phyloP scores from a whole-genome alignment of 2,888 invertebrate species.

The Halictus ligatus region DNA sequence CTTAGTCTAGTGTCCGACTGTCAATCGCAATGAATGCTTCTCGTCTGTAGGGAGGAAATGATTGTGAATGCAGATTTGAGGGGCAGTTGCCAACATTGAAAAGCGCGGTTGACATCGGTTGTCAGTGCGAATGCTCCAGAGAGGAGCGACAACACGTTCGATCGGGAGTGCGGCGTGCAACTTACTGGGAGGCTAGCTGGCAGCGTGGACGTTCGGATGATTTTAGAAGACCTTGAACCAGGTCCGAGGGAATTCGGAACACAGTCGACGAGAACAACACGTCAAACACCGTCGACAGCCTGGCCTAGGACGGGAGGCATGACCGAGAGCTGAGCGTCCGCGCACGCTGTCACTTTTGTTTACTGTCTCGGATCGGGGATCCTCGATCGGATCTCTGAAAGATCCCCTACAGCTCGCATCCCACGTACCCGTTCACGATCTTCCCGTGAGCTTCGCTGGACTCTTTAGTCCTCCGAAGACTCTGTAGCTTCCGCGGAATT shows the following conservation, averaged over 20 bases:
- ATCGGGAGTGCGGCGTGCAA: conserved; percentile 50
- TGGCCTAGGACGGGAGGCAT: conserved; percentile 44
- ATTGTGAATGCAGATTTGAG: neutral
- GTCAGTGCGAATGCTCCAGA: conserved; percentile 46
- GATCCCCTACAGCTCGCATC: neutral
- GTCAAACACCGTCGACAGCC: conserved; percentile 51
- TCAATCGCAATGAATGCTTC: too few relatives aligned
- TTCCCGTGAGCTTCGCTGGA: neutral
- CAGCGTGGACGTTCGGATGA: conserved; percentile 59
- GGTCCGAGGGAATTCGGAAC: conserved; percentile 60
- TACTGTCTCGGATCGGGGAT: conserved; percentile 62
- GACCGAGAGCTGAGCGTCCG: conserved; percentile 50
- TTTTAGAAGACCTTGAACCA: conserved; percentile 73
- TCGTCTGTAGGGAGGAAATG: too few relatives aligned
- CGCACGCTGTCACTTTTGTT: conserved; percentile 79
- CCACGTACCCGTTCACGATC: neutral
- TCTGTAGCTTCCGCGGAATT: neutral
- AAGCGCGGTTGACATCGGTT: conserved; percentile 35
- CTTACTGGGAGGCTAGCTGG: conserved; percentile 42
- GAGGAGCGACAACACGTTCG: conserved; percentile 26
- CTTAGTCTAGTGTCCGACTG: too few relatives aligned
- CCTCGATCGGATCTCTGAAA: neutral
- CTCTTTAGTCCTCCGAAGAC: neutral
- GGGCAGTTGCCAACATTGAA: neutral
- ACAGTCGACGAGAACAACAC: conserved; percentile 41